Percentiles rank a stretch among this genome's conserved stretches.
phyloP scores from a whole-genome alignment of 2,797 vertebrate genomes.

The Thamnophis elegans region DNA sequence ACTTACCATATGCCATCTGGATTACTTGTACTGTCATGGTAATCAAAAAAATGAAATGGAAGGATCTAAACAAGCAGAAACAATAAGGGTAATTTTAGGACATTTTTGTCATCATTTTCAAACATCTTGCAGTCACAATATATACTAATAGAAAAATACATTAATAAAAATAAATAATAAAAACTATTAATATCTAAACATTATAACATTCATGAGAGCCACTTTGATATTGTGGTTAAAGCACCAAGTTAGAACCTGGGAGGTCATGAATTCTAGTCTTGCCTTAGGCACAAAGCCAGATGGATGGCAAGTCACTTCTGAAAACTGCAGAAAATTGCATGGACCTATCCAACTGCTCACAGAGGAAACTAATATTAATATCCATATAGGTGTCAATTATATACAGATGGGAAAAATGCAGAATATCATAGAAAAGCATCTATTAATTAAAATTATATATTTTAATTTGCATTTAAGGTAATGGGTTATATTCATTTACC shows the following conservation, averaged over 20 bases:
- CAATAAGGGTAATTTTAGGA: not conserved
- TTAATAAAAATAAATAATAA: not conserved
- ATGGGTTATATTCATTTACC: not conserved
- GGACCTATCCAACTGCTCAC: not conserved
- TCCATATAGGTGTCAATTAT: not conserved
- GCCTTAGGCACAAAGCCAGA: not conserved
- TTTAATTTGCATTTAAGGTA: not conserved
- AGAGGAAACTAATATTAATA: not conserved
- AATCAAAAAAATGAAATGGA: conserved; percentile 2
- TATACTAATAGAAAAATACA: not conserved
- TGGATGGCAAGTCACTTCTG: not conserved
- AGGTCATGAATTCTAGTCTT: not conserved
- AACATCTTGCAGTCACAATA: not conserved
- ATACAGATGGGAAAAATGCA: not conserved
- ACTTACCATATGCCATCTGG: conserved; percentile 9
- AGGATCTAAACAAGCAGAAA: not conserved
- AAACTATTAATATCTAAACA: not conserved
- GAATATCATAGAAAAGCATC: not conserved
- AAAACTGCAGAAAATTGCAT: not conserved
- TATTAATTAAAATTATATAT: not conserved
- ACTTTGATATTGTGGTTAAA: not conserved
- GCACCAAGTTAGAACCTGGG: not conserved
- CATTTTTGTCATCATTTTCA: not conserved
- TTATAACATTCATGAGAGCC: not conserved
- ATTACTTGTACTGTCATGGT: not conserved